These are phyloP conservation scores for Acanthoscelides obtectus DNA, from an alignment of 2,888 invertebrate genomes.

Conservation along the genomic window DNA sequence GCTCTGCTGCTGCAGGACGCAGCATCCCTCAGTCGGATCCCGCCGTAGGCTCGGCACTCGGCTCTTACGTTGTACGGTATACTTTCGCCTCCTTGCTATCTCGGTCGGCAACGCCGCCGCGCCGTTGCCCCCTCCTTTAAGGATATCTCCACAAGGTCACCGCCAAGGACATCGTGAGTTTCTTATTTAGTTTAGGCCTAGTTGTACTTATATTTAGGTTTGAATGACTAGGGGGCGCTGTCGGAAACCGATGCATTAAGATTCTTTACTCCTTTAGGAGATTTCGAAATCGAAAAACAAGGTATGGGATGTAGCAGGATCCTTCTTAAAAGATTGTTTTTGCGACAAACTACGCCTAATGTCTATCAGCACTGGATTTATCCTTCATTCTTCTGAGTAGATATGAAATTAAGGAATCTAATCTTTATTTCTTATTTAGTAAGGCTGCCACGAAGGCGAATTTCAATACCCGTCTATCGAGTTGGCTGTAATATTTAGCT, in stretches of 20 bases:
- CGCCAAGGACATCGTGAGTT: conserved; percentile 13
- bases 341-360: no score
- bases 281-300: no score
- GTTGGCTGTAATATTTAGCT: no score
- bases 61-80: conserved; percentile 41
- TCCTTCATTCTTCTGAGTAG: no score
- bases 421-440: no score
- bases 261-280: no score
- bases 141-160: conserved; percentile 10
- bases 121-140: conserved; percentile 7
- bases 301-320: no score
- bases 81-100: conserved; percentile 21
- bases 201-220: neutral
- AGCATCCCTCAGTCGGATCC: conserved; percentile 46
- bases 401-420: no score
- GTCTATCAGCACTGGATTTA: no score
- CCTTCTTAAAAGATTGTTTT: no score
- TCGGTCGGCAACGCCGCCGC: conserved; percentile 11
- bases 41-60: conserved; percentile 45
- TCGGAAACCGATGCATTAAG: neutral
- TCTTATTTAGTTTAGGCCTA: conserved; percentile 4
- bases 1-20: conserved; percentile 28
- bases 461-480: no score
- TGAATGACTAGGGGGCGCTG: neutral
- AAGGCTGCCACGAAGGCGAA: no score